Evolutionary conservation across 2,113 vertebrate genomes (phyloP).

Genomic region (Odocoileus hemionus): DNA sequence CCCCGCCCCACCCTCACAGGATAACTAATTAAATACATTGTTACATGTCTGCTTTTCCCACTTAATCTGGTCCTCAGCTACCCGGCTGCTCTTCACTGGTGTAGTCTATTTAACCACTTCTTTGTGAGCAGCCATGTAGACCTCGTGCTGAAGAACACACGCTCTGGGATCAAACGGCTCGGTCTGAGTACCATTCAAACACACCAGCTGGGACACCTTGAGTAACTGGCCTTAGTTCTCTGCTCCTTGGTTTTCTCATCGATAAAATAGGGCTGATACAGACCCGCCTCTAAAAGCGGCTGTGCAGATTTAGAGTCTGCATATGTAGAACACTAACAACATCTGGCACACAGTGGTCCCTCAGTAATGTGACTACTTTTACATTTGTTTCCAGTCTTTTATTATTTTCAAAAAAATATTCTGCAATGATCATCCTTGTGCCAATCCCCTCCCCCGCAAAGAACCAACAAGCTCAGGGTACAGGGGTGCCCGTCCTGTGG

Average conservation of each 20-base stretch:
- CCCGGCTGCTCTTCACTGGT: not conserved
- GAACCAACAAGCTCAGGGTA: not conserved
- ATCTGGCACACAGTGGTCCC: not conserved
- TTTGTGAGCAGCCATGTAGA: not conserved
- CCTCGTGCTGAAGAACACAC: too few relatives aligned
- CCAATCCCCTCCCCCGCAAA: too few relatives aligned
- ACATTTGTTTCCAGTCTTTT: not conserved
- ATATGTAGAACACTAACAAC: too few relatives aligned
- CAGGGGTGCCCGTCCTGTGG: fast-evolving
- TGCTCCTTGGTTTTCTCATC: not conserved
- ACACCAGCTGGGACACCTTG: too few relatives aligned
- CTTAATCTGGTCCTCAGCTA: not conserved
- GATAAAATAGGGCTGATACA: not conserved
- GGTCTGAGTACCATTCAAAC: not conserved
- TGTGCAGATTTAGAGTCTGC: not conserved
- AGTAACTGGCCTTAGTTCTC: too few relatives aligned
- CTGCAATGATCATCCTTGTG: not conserved
- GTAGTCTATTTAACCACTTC: not conserved
- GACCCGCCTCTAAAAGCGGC: not conserved
- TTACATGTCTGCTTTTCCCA: fast-evolving
- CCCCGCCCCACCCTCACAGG: not conserved
- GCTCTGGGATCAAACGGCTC: not conserved
- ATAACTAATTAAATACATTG: fast-evolving
- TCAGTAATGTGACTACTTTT: not conserved
- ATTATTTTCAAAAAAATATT: not conserved